These are phyloP conservation scores for Scolanthus callimorphus DNA, from an alignment of 92 coral and sea anemone genomes.

Conservation along the genomic window DNA sequence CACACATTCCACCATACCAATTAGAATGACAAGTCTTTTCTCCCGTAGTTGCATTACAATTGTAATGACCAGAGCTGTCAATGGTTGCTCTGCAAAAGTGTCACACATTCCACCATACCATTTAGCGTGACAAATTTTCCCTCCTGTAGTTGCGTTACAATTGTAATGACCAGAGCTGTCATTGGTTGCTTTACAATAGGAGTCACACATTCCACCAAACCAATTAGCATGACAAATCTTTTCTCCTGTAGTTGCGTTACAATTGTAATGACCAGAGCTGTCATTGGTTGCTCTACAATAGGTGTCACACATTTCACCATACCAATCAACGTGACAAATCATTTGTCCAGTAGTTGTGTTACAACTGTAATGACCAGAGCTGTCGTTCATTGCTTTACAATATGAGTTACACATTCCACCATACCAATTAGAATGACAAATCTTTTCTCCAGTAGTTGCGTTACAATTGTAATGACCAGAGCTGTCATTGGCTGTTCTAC, in stretches of 20 bases:
- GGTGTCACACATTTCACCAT: slow-evolving; percentile 43
- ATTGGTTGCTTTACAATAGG: slow-evolving; percentile 21
- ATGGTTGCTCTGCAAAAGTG: slow-evolving; percentile 29
- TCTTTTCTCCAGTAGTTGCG: slow-evolving; percentile 21
- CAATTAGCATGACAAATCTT: slow-evolving; percentile 40
- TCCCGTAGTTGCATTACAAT: no score
- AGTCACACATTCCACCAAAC: slow-evolving; percentile 41
- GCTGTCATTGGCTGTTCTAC: slow-evolving; percentile 35
- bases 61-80: no score
- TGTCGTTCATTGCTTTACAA: slow-evolving; percentile 36
- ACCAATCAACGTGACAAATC: slow-evolving; percentile 63
- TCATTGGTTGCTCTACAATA: slow-evolving; percentile 31
- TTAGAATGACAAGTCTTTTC: no score
- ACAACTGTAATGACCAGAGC: slow-evolving; percentile 43
- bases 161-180: slow-evolving; percentile 55
- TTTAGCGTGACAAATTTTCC: no score
- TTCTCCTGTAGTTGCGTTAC: slow-evolving; percentile 27
- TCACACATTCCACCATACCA: slow-evolving; percentile 27
- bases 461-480: slow-evolving; percentile 50
- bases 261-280: slow-evolving; percentile 43
- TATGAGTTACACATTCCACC: slow-evolving; percentile 45
- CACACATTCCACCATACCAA: no score
- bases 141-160: slow-evolving; percentile 36
- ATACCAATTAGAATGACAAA: slow-evolving; percentile 61
- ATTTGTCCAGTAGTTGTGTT: slow-evolving; percentile 33